A percentile compares a stretch with the other conserved stretches of the same genome.
Evolutionary conservation across 92 coral and sea anemone genomes (phyloP).

Genomic region (Anthopleura xanthogrammica): DNA sequence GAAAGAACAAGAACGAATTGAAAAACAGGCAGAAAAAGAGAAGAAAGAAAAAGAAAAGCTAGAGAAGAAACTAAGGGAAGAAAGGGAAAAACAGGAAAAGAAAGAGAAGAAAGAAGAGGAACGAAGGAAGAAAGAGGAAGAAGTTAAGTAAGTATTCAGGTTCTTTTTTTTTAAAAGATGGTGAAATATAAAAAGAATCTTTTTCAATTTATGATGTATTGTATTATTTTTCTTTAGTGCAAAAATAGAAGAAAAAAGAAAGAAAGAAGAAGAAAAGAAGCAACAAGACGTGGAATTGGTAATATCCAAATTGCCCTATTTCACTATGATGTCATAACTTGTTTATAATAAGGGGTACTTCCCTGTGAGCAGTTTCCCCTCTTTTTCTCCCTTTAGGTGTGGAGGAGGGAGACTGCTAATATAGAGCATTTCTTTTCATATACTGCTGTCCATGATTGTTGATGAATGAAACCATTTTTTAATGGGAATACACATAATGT

Average conservation of each 20-base stretch:
- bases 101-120: conserved; percentile 79
- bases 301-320: neutral
- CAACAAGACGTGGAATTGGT: conserved; percentile 90
- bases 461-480: too few relatives aligned
- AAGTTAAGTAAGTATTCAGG: conserved; percentile 54
- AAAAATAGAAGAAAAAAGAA: conserved; percentile 69
- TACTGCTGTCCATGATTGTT: too few relatives aligned
- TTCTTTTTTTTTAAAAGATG: neutral
- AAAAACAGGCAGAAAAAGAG: conserved; percentile 73
- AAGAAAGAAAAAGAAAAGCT: conserved; percentile 75
- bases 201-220: neutral
- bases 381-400: too few relatives aligned
- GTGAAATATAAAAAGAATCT: neutral
- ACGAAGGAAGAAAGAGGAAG: conserved; percentile 69
- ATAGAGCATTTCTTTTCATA: too few relatives aligned
- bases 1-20: conserved; percentile 78
- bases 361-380: too few relatives aligned
- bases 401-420: too few relatives aligned
- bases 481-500: too few relatives aligned
- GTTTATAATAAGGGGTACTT: too few relatives aligned
- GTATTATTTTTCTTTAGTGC: conserved; percentile 48
- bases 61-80: conserved; percentile 76
- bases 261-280: conserved; percentile 78
- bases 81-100: conserved; percentile 71
- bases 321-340: too few relatives aligned